Evolutionary conservation across 2,113 vertebrate species (phyloP).

Genomic region (Psilopogon haemacephalus): DNA sequence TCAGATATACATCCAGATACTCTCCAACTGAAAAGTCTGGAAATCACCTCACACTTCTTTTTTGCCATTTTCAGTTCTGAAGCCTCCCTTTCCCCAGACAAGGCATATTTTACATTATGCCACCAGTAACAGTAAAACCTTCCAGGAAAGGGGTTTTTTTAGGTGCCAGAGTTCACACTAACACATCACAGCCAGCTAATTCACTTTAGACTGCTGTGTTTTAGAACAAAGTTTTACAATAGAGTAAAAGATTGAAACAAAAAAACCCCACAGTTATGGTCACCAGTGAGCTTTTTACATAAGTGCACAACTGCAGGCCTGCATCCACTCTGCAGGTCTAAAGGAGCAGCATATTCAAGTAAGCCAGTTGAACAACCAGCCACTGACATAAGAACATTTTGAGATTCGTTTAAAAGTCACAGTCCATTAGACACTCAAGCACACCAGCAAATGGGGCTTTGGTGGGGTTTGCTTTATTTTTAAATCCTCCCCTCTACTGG

Average conservation of each 20-base stretch:
- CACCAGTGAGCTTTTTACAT: not conserved
- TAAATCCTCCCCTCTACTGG: not conserved
- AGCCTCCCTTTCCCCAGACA: not conserved
- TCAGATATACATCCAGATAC: not conserved
- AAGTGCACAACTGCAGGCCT: not conserved
- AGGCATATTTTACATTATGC: not conserved
- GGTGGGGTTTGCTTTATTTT: rapidly evolving
- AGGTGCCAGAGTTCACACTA: not conserved
- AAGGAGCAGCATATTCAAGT: not conserved
- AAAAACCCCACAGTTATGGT: not conserved
- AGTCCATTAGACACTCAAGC: not conserved
- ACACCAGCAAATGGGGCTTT: not conserved
- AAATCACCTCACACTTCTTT: not conserved
- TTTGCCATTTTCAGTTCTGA: not conserved
- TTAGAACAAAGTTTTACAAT: not conserved
- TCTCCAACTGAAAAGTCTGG: not conserved
- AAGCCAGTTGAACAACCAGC: not conserved
- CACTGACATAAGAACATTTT: not conserved
- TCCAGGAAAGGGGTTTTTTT: not conserved
- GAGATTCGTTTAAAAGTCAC: not conserved
- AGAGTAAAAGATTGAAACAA: not conserved
- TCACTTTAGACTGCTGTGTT: not conserved
- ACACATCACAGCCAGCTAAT: not conserved
- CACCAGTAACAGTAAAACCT: not conserved
- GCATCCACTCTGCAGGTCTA: not conserved